Base-by-base conservation (phyloP, 2,888 invertebrate genomes). In the Helobdella robusta region DNA sequence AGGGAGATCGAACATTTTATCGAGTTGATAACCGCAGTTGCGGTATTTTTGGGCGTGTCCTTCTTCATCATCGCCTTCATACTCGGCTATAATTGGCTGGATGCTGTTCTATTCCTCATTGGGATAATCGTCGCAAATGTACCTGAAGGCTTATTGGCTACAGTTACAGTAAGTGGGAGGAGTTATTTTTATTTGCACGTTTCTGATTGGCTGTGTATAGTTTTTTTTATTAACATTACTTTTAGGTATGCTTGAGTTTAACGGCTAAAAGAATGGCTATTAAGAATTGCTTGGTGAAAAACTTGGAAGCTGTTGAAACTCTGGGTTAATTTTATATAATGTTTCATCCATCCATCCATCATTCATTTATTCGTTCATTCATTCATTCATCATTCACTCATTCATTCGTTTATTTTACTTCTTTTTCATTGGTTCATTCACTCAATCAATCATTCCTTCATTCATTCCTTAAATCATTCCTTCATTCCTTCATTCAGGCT, bases 111-210 rank as follows among this genome's bases (percentile, higher is more conserved):
- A 81, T 98, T 98, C 86, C 74, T 81, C 67, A 98, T 98, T 80
- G 97, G 97, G 68, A 97, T 98, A 82, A 98, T 98, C 83, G 97
- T 98, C 71, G 97, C 97, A 71, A 98, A 98, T 82, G 97, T 98
- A 74, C 97, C 97, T 50, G 97, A 98, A 84, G 95, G 97, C 83
- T 84, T 97, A 46, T 84, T 98, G 74, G 97, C 97, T 73, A 98
- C 97, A 72, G 97, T 98, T 71, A 98, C 97, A 67, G 97, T 86
- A 75, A 77, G 77, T 77, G 30, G 28, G 4, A 30, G 56, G 6
- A 5, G n/a, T 56, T n/a, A n/a, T n/a, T n/a, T n/a, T n/a, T n/a
- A n/a, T n/a, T n/a, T n/a, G n/a, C n/a, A n/a, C 97, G 97, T 84
- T 95, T 97, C 83, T 84, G 95, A 48, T 84, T 98, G 74, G 97